Base-by-base conservation (phyloP, 2,797 vertebrate species). In the Coregonus ussuriensis region DNA sequence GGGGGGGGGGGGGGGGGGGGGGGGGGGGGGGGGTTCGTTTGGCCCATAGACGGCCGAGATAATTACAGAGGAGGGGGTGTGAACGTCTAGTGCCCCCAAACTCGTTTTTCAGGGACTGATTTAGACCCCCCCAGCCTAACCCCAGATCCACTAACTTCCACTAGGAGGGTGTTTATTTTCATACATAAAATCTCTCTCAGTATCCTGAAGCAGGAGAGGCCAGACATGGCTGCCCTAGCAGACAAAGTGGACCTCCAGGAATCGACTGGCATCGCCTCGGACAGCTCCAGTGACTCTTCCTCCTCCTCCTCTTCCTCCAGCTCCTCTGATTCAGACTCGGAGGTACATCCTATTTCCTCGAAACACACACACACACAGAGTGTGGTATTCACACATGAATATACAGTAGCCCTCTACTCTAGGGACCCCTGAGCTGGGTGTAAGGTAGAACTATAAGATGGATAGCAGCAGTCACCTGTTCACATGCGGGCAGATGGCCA, bases 231-330 rank as follows among this genome's bases (percentile, higher is more conserved):
- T 0, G 94, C 89, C 3, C 87, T 98, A 81, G 98, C 98, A 0
- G 98, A 99, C 87, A 94, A 96, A 0, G 98, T 99, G 74, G 98
- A 99, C 82, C 94, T 99, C 51, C 98, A 99, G 90, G 98, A 99
- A 84, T 97, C 98, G 0, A 99, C 98, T 0, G 98, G 98, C 70
- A 99, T 99, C 18, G 98, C 98, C 1, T 99, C 98, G 0, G 98
- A 99, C 93, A 98, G 97, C 85, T 99, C 97, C 68, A 98, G 97
- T 0, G 97, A 98, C 92, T 99, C 97, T 0, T 99, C 98, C 0
- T 98, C 97, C 3, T 99, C 97, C 0, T 98, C 97, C 25, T 25
- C 25, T 0, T 97, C 96, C 41, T 98, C 97, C 81, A 96, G 95
- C 88, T 98, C 97, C 0, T 99, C 97, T 0, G 95, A 98, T 88